A percentile compares a stretch with the other conserved stretches of the same genome.
Conservation (phyloP, 30 jellyfish, hydroid and myxozoan genomes). For the Catostylus mosaicus region DNA sequence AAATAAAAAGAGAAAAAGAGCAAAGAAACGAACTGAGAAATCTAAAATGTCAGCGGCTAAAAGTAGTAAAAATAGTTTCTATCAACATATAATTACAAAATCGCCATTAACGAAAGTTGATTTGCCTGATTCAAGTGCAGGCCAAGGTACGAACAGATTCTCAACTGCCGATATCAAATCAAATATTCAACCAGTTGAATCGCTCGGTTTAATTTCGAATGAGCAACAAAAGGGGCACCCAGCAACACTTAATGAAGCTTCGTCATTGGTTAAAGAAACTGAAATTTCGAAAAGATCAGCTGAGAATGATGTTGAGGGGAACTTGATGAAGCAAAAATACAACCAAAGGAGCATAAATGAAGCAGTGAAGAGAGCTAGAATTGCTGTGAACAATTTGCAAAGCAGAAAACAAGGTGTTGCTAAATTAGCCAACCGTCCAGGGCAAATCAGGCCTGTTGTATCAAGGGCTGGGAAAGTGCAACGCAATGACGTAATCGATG, state of each 20-base stretch:
- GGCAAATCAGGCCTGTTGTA: constrained; percentile 1
- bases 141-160: constrained; percentile 38
- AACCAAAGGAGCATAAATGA: constrained; percentile 24
- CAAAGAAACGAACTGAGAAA: background rate
- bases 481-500: background rate
- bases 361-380: constrained; percentile 65
- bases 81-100: background rate
- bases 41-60: background rate
- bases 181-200: background rate
- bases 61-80: background rate
- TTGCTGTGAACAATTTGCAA: constrained; percentile 40
- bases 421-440: background rate
- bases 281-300: constrained; percentile 18
- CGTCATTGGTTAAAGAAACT: background rate
- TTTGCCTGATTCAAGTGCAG: constrained; percentile 53
- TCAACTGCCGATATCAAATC: constrained; percentile 60
- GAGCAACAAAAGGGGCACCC: background rate
- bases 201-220: background rate
- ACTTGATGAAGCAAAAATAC: constrained; percentile 29
- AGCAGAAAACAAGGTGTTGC: constrained; percentile 16
- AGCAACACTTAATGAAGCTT: too few relatives aligned
- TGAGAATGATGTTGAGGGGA: constrained; percentile 24
- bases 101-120: constrained; percentile 21
- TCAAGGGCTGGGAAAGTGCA: constrained; percentile 6
- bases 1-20: background rate